A percentile compares a stretch with the other conserved stretches of the same genome.
phyloP scores from a whole-genome alignment of 2,888 invertebrate genomes.

The Arge pagana region DNA sequence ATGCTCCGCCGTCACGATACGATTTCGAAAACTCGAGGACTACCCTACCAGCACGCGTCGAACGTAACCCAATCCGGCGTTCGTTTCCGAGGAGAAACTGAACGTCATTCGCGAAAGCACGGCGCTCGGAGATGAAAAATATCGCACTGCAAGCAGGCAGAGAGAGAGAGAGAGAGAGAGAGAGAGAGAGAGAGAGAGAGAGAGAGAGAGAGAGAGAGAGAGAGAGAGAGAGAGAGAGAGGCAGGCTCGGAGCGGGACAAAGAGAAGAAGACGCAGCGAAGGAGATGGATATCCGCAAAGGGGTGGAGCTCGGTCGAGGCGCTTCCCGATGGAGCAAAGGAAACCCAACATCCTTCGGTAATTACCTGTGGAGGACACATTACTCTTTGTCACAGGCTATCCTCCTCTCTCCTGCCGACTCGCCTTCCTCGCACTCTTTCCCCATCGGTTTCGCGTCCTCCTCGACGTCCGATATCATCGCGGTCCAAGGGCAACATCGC shows the following conservation, averaged over 20 bases:
- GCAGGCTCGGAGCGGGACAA: neutral
- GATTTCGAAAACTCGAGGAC: no score
- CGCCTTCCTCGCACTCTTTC: neutral
- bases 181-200: conserved; percentile 8
- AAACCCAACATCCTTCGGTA: conserved; percentile 35
- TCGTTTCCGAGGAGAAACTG: no score
- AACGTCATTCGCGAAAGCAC: no score
- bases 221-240: neutral
- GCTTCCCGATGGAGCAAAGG: conserved; percentile 1
- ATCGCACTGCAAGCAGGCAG: no score
- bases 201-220: conserved; percentile 16
- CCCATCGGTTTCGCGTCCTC: conserved; percentile 4
- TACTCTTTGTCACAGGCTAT: conserved; percentile 36
- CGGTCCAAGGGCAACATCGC: no score
- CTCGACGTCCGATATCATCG: conserved; percentile 17
- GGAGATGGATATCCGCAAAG: neutral
- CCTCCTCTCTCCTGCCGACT: neutral
- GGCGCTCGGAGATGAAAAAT: no score
- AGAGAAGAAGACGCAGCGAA: neutral
- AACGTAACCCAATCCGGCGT: no score
- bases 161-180: conserved; percentile 6
- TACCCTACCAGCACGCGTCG: no score
- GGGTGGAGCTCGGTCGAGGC: neutral
- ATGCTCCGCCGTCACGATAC: no score
- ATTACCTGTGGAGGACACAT: conserved; percentile 39